Evolutionary conservation across 2,888 invertebrate species (phyloP).

Genomic region (Diarsia dahlii): DNA sequence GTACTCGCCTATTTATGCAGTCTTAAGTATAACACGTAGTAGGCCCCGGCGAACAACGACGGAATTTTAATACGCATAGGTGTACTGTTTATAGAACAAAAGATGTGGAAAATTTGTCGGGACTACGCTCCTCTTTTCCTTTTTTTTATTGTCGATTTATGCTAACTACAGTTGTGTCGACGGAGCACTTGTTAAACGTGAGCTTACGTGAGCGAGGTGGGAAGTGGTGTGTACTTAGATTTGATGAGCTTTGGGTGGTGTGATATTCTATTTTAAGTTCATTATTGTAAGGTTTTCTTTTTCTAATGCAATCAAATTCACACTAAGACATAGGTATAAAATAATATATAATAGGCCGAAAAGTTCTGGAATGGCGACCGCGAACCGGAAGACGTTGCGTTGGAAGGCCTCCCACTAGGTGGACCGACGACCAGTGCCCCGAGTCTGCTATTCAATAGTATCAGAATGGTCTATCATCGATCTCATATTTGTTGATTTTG

Average conservation of each 20-base stretch:
- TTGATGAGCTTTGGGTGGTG: constrained; percentile 44
- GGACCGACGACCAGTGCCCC: too few relatives aligned
- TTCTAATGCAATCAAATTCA: background rate
- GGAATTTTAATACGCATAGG: constrained; percentile 87
- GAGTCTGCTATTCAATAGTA: too few relatives aligned
- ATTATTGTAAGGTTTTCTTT: background rate
- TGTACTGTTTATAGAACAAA: constrained; percentile 83
- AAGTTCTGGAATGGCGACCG: too few relatives aligned
- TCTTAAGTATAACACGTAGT: constrained; percentile 89
- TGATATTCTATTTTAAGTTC: background rate
- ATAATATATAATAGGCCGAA: too few relatives aligned
- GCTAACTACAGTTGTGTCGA: constrained; percentile 68
- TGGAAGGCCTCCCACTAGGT: too few relatives aligned
- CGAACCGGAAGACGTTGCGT: too few relatives aligned
- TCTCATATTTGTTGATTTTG: too few relatives aligned
- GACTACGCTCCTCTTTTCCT: constrained; percentile 71
- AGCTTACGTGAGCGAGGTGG: constrained; percentile 58
- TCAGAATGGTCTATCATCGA: too few relatives aligned
- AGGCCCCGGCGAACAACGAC: constrained; percentile 79
- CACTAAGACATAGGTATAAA: too few relatives aligned
- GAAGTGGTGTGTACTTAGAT: constrained; percentile 33
- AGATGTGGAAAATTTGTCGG: constrained; percentile 73
- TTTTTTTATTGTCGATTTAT: constrained; percentile 84
- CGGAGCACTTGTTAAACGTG: constrained; percentile 72
- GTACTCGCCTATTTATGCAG: constrained; percentile 80